phyloP scores from a whole-genome alignment of 2,113 vertebrate species.

The Danio rerio region DNA sequence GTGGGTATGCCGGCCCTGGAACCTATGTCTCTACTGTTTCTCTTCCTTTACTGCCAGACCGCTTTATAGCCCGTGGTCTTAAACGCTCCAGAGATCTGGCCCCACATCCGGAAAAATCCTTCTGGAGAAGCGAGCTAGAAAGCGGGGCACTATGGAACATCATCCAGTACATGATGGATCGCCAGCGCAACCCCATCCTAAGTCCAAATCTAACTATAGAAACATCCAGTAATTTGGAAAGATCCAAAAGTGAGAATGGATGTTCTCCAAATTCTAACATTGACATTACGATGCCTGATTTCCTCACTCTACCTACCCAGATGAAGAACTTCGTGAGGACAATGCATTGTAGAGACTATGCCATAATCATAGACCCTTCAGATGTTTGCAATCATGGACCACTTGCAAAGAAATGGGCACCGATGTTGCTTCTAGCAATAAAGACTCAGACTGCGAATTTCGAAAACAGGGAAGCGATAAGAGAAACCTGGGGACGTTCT shows the following conservation, averaged over 20 bases:
- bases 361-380: slow-evolving; percentile 62
- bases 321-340: slow-evolving; percentile 65
- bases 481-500: slow-evolving; percentile 72
- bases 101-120: slow-evolving; percentile 49
- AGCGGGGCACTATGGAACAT: slow-evolving; percentile 67
- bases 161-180: slow-evolving; percentile 65
- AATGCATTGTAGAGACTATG: slow-evolving; percentile 73
- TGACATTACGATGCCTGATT: neutral
- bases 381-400: slow-evolving; percentile 59
- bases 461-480: slow-evolving; percentile 72
- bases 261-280: slow-evolving; percentile 28
- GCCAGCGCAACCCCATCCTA: slow-evolving; percentile 68
- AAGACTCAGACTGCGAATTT: slow-evolving; percentile 70
- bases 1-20: too few species aligned
- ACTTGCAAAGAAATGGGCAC: slow-evolving; percentile 26
- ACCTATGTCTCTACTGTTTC: too few species aligned
- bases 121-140: slow-evolving; percentile 61
- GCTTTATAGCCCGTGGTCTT: slow-evolving; percentile 59
- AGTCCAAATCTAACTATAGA: neutral
- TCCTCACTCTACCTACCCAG: slow-evolving; percentile 44
- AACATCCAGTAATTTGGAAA: too few species aligned
- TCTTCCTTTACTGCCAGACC: neutral
- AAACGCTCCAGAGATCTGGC: neutral
- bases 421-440: slow-evolving; percentile 75
- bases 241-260: neutral